Percentiles rank a stretch among this genome's conserved stretches.
Conservation (phyloP, 2,888 invertebrate species). For the Emesis castigata region DNA sequence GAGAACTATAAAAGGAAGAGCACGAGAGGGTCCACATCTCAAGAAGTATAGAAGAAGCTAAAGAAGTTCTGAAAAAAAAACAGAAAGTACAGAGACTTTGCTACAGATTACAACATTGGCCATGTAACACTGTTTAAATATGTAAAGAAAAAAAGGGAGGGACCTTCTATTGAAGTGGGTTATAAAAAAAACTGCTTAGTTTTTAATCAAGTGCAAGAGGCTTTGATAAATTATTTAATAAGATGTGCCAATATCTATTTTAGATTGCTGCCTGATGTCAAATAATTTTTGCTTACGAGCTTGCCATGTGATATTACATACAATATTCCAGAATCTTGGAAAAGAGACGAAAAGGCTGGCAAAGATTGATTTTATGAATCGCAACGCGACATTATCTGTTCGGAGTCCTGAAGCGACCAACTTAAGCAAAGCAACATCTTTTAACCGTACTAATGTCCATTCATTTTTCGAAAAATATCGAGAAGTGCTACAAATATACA, state of each 20-base stretch:
- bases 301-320: background rate
- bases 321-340: slow-evolving; percentile 8
- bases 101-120: background rate
- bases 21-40: background rate
- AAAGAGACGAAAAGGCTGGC: slow-evolving; percentile 6
- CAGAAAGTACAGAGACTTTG: background rate
- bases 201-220: slow-evolving; percentile 4
- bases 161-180: background rate
- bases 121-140: slow-evolving; percentile 5
- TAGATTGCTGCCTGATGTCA: slow-evolving; percentile 7
- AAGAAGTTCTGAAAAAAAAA: background rate
- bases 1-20: background rate
- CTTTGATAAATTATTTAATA: slow-evolving; percentile 1
- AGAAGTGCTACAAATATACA: too few species aligned
- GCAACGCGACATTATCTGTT: background rate
- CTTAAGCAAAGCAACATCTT: background rate
- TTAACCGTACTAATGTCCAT: background rate
- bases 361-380: slow-evolving; percentile 10
- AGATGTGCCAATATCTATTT: slow-evolving; percentile 14
- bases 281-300: slow-evolving; percentile 17
- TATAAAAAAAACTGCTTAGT: background rate
- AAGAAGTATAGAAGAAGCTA: background rate
- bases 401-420: background rate
- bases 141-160: background rate
- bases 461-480: background rate